Base-by-base conservation (phyloP, 2,797 vertebrate species). In the Cottoperca gobio region DNA sequence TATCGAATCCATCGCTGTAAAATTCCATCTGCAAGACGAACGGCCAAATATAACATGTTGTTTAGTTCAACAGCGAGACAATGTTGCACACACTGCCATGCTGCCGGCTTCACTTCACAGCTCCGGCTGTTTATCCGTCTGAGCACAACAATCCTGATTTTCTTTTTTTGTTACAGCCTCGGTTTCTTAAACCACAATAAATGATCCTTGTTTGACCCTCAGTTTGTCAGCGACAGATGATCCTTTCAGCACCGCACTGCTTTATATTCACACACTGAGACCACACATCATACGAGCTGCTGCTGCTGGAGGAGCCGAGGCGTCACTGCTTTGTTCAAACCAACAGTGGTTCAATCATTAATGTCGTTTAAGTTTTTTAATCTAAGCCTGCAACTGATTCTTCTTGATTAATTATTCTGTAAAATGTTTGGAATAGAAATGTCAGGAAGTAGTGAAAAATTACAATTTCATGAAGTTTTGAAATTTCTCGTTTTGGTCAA, bases 1-100 rank as follows among this genome's bases (percentile, higher is more conserved):
- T 90, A 90, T 87, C 78, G 4, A 72, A 85, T 80, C 82, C 57
- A 82, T 87, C 53, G 69, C 73, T 65, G 19, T 58, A 28, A 49
- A 81, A 89, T 86, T 89, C 89, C 85, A 80, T 65, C 59, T 35
- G 60, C 50, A 21, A 83, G 87, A 87, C 78, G 74, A 87, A 85
- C 49, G 78, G 57, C 78, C 83, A 80, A 78, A 82, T 69, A 73
- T 48, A 81, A 86, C 79, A 65, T 28, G 57, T 55, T 83, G 89
- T 90, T 90, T 86, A 83, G 68, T 39, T 83, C 62, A 78, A 33
- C 81, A 3, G 79, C 37, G 14, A 70, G 64, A 84, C 86, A 87
- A 80, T 45, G 76, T 28, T 52, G 70, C 63, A 83, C 69, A 81
- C 79, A 52, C 73, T 54, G 62, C 45, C 81, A 60, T 59, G 57